Evolutionary conservation across 1,140 invertebrate species (phyloP), one percentile per base, ranked within the genome.

Genomic region (Dinoponera quadriceps): DNA sequence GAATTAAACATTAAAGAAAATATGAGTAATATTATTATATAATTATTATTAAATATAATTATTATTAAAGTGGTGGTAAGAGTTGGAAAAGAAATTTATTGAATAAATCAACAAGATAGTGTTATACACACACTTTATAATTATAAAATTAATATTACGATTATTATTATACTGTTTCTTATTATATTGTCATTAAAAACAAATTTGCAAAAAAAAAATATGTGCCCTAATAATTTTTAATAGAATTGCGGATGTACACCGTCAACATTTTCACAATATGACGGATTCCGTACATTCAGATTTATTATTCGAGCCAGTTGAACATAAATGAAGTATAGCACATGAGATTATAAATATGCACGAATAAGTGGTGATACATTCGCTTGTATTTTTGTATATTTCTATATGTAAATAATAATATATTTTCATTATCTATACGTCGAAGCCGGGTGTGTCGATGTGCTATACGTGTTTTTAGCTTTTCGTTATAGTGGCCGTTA

Each of bases 161-260:
- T 89, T 91, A 93, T 92, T 91, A 92, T 93, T 94, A 91, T 94
- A 93, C 91, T 90, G 92, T 93, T 94, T 93, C 90, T 92, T 92
- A 93, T 93, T 94, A 93, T 92, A 93, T 93, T 93, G 89, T 92
- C 90, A 92, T 91, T 93, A 93, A 93, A 92, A 93, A 92, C 84
- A 86, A 91, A 90, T 92, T 91, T 92, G 90, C 87, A 89, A 88
- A 88, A 88, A 84, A 83, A 69, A 88, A 88, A 84, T 80, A 69
- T 85, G 66, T 88, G 84, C 87, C 80, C 84, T 89, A 65, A 68
- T 89, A 89, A 88, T 89, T 89, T 44, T 89, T 86, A 62, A 85
- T 84, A 75, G 77, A 65, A 25, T 14, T 48, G 65, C 57, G 75
- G 51, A 80, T 69, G 75, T 57, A 48, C 22, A 20, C 48, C 63